Conservation (phyloP, 2,797 vertebrate species). For the Smutsia temminckii region DNA sequence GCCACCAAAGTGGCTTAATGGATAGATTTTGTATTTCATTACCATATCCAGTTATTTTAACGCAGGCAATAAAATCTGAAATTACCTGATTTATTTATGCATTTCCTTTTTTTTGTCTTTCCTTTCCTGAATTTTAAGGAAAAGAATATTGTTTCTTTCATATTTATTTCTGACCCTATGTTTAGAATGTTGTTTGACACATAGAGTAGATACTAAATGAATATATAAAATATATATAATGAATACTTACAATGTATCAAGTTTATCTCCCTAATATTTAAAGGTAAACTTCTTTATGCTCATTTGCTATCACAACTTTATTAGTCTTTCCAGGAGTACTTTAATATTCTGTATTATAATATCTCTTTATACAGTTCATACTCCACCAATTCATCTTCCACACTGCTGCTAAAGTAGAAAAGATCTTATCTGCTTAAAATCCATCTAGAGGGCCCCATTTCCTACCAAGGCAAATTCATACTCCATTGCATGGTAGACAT, state of each 20-base stretch:
- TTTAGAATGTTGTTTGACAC: background rate
- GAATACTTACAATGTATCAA: background rate
- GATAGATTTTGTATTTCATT: background rate
- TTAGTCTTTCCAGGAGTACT: background rate
- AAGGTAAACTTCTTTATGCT: background rate
- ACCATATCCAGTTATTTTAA: background rate
- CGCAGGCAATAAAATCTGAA: background rate
- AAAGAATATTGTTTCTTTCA: background rate
- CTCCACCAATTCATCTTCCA: background rate
- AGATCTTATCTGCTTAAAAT: background rate
- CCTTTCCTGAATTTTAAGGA: background rate
- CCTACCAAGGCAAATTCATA: background rate
- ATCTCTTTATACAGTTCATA: background rate
- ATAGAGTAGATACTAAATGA: background rate
- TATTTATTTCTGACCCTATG: background rate
- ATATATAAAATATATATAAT: background rate
- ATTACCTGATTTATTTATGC: background rate
- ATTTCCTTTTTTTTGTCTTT: background rate
- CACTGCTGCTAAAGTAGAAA: background rate
- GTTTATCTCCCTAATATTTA: background rate
- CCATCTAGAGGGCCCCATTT: background rate
- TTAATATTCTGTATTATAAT: background rate
- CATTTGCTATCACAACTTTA: background rate
- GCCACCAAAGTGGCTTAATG: background rate
- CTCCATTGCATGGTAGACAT: background rate